These are phyloP conservation scores for Pyxicephalus adspersus DNA, from an alignment of 2,113 vertebrate species.

Conservation along the genomic window DNA sequence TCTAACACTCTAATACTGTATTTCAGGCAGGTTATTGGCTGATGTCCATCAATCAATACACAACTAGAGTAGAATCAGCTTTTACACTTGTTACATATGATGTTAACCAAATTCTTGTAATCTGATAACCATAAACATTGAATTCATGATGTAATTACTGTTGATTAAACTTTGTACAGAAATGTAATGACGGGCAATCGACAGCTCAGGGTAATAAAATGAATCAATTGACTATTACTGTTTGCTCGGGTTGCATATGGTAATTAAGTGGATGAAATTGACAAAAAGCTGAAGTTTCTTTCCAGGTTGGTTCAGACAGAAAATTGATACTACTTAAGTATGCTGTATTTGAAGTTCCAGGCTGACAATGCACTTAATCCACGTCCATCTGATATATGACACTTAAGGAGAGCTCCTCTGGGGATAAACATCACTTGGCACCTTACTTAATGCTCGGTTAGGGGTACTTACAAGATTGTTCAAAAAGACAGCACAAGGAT, in stretches of 20 bases:
- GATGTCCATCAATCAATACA: constrained; percentile 65
- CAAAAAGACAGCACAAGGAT: no score
- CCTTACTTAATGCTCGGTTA: no score
- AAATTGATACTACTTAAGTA: constrained; percentile 51
- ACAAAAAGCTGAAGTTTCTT: constrained; percentile 42
- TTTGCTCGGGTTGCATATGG: constrained; percentile 69
- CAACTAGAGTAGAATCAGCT: constrained; percentile 66
- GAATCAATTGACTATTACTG: constrained; percentile 71
- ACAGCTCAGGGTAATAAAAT: constrained; percentile 69
- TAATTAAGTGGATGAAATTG: constrained; percentile 68
- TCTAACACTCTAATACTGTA: no score
- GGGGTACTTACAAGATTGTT: no score
- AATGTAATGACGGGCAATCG: constrained; percentile 64
- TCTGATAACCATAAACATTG: constrained; percentile 68
- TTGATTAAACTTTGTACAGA: constrained; percentile 69
- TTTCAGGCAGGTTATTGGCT: constrained; percentile 35
- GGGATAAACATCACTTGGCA: no score
- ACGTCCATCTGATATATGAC: neutral
- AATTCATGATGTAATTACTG: constrained; percentile 78
- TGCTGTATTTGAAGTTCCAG: constrained; percentile 56
- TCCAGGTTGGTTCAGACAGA: constrained; percentile 26
- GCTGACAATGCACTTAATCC: constrained; percentile 7
- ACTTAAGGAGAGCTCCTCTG: neutral
- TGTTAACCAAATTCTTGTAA: constrained; percentile 68
- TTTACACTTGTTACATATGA: constrained; percentile 65